These are phyloP conservation scores for Epistrophe eligans DNA, from an alignment of 2,888 invertebrate species.

Conservation along the genomic window DNA sequence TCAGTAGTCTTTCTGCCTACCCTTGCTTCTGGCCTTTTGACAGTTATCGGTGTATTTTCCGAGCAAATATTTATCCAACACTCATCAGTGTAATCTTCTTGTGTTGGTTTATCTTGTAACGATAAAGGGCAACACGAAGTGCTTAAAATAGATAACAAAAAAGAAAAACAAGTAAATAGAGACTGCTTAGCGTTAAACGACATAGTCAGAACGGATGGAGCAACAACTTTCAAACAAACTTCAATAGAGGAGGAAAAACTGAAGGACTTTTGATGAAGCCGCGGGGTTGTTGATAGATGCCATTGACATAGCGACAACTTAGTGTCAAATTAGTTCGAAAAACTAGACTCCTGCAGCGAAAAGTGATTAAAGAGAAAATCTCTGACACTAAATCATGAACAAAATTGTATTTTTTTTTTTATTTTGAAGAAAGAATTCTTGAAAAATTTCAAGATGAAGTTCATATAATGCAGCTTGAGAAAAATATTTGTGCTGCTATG, in stretches of 20 bases:
- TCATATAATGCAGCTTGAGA: no score
- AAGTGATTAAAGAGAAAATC: slow-evolving; percentile 31
- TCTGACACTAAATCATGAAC: neutral
- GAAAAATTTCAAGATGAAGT: no score
- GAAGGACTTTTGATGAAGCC: slow-evolving; percentile 64
- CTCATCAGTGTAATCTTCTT: slow-evolving; percentile 74
- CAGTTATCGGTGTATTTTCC: slow-evolving; percentile 71
- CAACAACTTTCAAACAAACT: slow-evolving; percentile 57
- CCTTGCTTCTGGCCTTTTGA: neutral
- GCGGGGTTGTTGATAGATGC: slow-evolving; percentile 54
- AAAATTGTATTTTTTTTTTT: neutral
- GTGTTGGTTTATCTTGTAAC: slow-evolving; percentile 74
- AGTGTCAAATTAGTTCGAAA: slow-evolving; percentile 54
- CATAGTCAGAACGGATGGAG: slow-evolving; percentile 10
- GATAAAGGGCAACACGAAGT: slow-evolving; percentile 67
- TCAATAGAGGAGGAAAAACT: slow-evolving; percentile 29
- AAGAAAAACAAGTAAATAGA: slow-evolving; percentile 15
- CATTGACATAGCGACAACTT: slow-evolving; percentile 54
- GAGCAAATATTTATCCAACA: slow-evolving; percentile 75
- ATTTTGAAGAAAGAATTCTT: no score
- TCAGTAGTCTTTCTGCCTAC: no score
- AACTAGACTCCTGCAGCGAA: slow-evolving; percentile 22
- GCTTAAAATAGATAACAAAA: slow-evolving; percentile 53
- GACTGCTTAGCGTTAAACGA: slow-evolving; percentile 22
- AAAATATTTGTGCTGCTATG: no score